A percentile compares a stretch with the other conserved stretches of the same genome.
Conservation (phyloP, 2,113 vertebrate species). For the Ploceus nigricollis region DNA sequence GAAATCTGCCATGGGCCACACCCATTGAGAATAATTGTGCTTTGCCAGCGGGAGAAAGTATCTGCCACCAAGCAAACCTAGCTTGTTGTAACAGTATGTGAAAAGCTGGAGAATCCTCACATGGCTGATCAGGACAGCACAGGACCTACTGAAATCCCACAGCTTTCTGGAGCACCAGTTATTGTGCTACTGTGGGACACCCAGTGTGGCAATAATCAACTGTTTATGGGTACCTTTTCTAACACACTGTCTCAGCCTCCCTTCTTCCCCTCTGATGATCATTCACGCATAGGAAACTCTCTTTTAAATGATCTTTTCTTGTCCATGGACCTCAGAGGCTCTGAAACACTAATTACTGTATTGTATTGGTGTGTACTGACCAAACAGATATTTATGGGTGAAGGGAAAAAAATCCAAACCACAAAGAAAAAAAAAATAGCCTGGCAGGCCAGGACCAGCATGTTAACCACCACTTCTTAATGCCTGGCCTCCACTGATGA, state of each 20-base stretch:
- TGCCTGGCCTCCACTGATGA: neutral
- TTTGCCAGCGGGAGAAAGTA: neutral
- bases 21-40: neutral
- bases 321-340: neutral
- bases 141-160: neutral
- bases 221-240: neutral
- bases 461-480: neutral
- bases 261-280: neutral
- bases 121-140: neutral
- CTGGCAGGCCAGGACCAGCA: neutral
- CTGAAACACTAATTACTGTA: neutral
- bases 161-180: neutral
- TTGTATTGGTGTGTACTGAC: neutral
- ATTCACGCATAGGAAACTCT: neutral
- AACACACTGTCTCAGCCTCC: neutral
- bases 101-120: neutral
- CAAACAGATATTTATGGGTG: neutral
- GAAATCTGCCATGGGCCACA: neutral
- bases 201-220: neutral
- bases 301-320: neutral
- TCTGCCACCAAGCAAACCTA: neutral
- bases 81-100: neutral
- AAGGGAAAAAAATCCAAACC: neutral
- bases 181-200: neutral
- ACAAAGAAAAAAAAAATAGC: neutral